Evolutionary conservation across 2,797 vertebrate genomes (phyloP).

Genomic region (Ispidina picta): DNA sequence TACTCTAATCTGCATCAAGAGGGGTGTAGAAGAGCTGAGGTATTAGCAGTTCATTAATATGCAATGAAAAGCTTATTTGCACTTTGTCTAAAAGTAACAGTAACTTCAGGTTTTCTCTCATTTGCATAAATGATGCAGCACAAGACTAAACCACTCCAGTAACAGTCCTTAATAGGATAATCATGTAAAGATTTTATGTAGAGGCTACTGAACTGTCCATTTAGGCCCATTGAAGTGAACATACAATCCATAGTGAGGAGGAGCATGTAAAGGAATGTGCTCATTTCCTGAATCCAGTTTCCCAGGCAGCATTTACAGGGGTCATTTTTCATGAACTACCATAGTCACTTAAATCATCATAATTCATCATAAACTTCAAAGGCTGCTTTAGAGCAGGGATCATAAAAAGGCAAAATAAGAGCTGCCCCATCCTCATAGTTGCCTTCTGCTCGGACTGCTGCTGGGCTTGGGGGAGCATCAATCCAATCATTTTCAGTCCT

Average conservation of each 20-base stretch:
- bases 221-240: constrained; percentile 54
- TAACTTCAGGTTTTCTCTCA: constrained; percentile 56
- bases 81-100: constrained; percentile 74
- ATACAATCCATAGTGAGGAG: neutral
- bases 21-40: constrained; percentile 34
- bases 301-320: constrained; percentile 43
- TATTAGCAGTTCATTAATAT: constrained; percentile 73
- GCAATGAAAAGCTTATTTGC: constrained; percentile 73
- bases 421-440: neutral
- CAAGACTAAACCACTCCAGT: constrained; percentile 14
- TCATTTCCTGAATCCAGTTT: constrained; percentile 61
- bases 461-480: neutral
- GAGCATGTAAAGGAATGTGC: constrained; percentile 33
- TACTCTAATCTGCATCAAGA: constrained; percentile 64
- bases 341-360: constrained; percentile 68
- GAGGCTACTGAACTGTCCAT: constrained; percentile 53
- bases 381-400: constrained; percentile 19
- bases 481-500: neutral
- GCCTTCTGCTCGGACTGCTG: neutral
- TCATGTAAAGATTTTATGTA: constrained; percentile 47
- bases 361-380: constrained; percentile 63
- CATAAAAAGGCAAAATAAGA: constrained; percentile 32
- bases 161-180: constrained; percentile 47
- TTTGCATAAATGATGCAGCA: constrained; percentile 62
- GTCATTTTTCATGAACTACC: constrained; percentile 66